phyloP scores from a whole-genome alignment of 2,888 invertebrate genomes.

The Eugnorisma glareosa region DNA sequence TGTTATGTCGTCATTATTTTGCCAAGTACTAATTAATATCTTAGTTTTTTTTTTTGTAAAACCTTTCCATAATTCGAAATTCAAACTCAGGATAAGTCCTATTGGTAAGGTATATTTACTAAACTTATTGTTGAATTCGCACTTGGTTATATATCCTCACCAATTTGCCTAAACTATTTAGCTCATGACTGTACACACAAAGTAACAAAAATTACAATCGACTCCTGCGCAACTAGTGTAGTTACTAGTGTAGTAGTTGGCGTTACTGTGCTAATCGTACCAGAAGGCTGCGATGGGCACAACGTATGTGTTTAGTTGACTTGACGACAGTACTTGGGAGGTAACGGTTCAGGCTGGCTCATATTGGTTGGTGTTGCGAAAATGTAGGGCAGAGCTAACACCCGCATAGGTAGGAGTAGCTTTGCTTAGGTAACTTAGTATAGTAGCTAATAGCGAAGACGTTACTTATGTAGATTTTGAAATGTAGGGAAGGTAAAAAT shows the following conservation, averaged over 20 bases:
- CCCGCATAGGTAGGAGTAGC: neutral
- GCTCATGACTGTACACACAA: constrained; percentile 46
- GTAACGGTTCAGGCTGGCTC: constrained; percentile 41
- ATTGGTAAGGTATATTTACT: neutral
- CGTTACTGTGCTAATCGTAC: constrained; percentile 77
- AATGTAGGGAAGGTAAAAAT: neutral
- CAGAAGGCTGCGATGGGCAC: constrained; percentile 73
- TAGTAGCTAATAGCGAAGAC: neutral
- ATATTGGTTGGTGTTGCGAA: constrained; percentile 14
- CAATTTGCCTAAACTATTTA: constrained; percentile 7
- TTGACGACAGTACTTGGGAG: constrained; percentile 33
- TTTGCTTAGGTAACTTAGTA: neutral
- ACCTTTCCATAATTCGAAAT: neutral
- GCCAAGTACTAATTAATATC: too few relatives aligned
- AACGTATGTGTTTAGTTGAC: constrained; percentile 22
- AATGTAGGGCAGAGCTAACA: constrained; percentile 30
- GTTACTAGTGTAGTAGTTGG: too few relatives aligned
- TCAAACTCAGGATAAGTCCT: neutral
- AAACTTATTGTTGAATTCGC: neutral
- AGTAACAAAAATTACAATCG: constrained; percentile 55
- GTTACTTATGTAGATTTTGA: neutral
- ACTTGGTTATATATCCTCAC: neutral
- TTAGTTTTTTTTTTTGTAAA: neutral
- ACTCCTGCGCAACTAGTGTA: constrained; percentile 77
- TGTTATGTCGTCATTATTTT: too few relatives aligned